These are phyloP conservation scores for Liopterus haemorrhoidalis DNA, from an alignment of 2,888 invertebrate genomes.

Conservation along the genomic window DNA sequence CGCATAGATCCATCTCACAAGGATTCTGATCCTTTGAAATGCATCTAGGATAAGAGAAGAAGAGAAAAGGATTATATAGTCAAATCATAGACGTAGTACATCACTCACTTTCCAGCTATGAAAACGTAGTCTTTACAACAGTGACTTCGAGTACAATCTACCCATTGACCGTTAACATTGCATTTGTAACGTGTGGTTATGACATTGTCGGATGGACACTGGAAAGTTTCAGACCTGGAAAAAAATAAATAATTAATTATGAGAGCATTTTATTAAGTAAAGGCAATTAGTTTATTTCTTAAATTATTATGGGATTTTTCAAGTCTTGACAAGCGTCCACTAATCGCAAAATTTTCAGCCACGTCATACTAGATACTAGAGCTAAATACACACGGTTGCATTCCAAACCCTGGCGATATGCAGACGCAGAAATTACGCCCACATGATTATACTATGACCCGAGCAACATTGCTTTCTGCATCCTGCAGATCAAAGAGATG, in stretches of 20 bases:
- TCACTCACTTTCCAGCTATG: conserved; percentile 54
- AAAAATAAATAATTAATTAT: conserved; percentile 8
- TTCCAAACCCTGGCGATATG: no score
- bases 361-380: no score
- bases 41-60: conserved; percentile 46
- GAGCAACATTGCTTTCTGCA: no score
- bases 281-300: neutral
- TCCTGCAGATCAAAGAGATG: no score
- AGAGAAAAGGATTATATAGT: neutral
- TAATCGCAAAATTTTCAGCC: no score
- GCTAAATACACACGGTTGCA: no score
- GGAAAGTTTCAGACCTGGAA: conserved; percentile 42
- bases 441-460: no score
- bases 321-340: no score
- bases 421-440: no score
- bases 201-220: conserved; percentile 58
- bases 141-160: conserved; percentile 56
- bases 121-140: conserved; percentile 60
- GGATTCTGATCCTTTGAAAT: conserved; percentile 56
- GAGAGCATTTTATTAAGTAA: neutral
- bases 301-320: no score
- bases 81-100: conserved; percentile 1
- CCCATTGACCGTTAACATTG: conserved; percentile 52
- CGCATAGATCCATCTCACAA: conserved; percentile 58
- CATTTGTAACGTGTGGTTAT: conserved; percentile 58